Evolutionary conservation across 2,797 vertebrate species (phyloP), one percentile per base, ranked within the genome.

Genomic region (Streptopelia turtur): DNA sequence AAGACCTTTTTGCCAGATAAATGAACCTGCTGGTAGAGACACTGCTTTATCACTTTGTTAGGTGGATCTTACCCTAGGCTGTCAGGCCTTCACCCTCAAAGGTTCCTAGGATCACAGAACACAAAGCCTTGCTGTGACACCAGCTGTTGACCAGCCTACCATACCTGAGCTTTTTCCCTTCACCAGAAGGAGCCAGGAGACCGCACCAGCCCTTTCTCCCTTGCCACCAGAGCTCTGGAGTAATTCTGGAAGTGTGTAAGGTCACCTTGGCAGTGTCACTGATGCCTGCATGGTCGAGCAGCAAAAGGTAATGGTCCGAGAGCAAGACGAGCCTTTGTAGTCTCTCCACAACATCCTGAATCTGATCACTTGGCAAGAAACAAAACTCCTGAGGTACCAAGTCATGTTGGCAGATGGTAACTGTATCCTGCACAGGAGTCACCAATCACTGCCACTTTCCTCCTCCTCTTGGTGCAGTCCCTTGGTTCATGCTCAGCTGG

Each of bases 181-280:
- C 23, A 14, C 21, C 41, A 56, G n/a, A 22, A 78, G 57, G 11
- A 81, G 31, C 45, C 39, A 14, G 41, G 16, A 37, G 39, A 15
- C 39, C 23, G 20, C n/a, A 2, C 13, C 1, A 0, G 3, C 25
- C 28, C 25, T 49, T 45, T 13, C 25, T 33, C 12, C 37, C 25
- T 50, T 21, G 1, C 47, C 56, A 17, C 9, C 10, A 23, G 28
- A 41, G 35, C 35, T 65, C 53, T 50, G 50, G 22, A 61, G 16
- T 37, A 9, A 6, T 45, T 52, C 35, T 64, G 65, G 61, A 11
- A 11, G 5, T 1, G 3, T 0, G 0, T 17, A 7, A 0, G 0
- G 45, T 57, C 45, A 65, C 23, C 10, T 15, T 6, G 16, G 43
- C 59, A 20, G 25, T 1, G 4, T 16, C 10, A 1, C 30, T 3